phyloP scores from a whole-genome alignment of 2,113 vertebrate species.

The Oryzias javanicus region DNA sequence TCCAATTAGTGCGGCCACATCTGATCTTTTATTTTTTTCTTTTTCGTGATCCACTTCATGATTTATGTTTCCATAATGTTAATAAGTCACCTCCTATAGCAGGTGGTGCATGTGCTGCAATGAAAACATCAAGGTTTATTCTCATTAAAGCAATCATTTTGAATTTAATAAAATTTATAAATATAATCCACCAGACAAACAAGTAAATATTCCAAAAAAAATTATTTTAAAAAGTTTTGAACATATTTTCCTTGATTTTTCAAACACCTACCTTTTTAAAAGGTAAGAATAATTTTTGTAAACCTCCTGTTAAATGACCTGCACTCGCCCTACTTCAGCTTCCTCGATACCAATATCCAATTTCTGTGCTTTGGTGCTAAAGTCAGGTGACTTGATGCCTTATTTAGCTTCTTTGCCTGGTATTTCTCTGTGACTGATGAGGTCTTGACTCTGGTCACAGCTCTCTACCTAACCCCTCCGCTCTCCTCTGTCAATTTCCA shows the following conservation, averaged over 20 bases:
- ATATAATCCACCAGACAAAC: too few relatives aligned
- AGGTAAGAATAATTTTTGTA: slow-evolving; percentile 1
- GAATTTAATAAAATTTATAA: too few relatives aligned
- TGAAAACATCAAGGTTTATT: too few relatives aligned
- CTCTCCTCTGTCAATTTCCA: slow-evolving; percentile 49
- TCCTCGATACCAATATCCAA: slow-evolving; percentile 15
- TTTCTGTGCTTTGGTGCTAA: slow-evolving; percentile 29
- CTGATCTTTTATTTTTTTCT: too few relatives aligned
- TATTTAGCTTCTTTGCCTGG: slow-evolving; percentile 43
- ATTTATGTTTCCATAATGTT: too few relatives aligned
- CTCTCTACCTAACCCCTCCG: slow-evolving; percentile 34
- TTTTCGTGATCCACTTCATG: too few relatives aligned
- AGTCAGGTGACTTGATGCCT: slow-evolving; percentile 53
- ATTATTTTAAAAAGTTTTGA: too few relatives aligned
- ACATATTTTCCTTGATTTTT: slow-evolving; percentile 3
- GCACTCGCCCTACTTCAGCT: neutral
- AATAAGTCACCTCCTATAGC: too few relatives aligned
- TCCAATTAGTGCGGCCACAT: too few relatives aligned
- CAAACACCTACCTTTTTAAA: slow-evolving; percentile 6
- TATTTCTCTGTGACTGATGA: slow-evolving; percentile 45
- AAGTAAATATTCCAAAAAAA: too few relatives aligned
- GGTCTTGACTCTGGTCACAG: slow-evolving; percentile 59
- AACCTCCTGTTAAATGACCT: neutral
- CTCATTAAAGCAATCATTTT: too few relatives aligned
- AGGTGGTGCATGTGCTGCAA: too few relatives aligned